Percentiles rank a stretch among this genome's conserved stretches.
Conservation (phyloP, 2,113 vertebrate species). For the Cynopterus brachyotis region DNA sequence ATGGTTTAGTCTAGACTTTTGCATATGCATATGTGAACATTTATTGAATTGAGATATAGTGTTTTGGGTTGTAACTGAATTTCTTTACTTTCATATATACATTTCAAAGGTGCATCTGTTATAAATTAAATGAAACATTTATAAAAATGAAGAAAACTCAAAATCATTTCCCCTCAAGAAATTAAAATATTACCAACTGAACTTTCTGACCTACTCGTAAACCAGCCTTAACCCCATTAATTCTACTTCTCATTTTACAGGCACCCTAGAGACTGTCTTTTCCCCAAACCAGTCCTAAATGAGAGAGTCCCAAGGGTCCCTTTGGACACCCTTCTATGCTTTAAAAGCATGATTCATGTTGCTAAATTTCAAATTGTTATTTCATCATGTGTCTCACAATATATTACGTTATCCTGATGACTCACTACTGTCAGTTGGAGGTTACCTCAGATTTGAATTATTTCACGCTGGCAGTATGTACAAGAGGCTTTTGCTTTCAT, state of each 20-base stretch:
- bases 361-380: constrained; percentile 50
- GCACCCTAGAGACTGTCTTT: background rate
- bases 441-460: constrained; percentile 71
- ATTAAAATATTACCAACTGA: constrained; percentile 55
- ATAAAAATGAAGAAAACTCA: constrained; percentile 45
- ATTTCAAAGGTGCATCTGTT: constrained; percentile 49
- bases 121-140: constrained; percentile 58
- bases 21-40: background rate
- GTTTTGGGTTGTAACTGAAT: constrained; percentile 29
- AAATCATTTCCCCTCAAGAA: constrained; percentile 60
- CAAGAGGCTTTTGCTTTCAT: constrained; percentile 58
- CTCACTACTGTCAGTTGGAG: constrained; percentile 59
- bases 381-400: constrained; percentile 52
- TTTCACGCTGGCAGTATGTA: constrained; percentile 58
- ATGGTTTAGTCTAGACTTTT: background rate
- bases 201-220: constrained; percentile 7
- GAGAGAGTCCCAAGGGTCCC: background rate
- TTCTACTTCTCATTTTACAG: background rate
- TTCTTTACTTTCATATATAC: background rate
- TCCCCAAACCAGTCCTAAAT: background rate
- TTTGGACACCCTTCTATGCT: background rate
- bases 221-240: background rate
- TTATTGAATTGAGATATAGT: background rate
- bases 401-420: constrained; percentile 56
- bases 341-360: constrained; percentile 39